A percentile compares a stretch with the other conserved stretches of the same genome.
phyloP scores from a whole-genome alignment of 2,113 vertebrate species.

The Rissa tridactyla region DNA sequence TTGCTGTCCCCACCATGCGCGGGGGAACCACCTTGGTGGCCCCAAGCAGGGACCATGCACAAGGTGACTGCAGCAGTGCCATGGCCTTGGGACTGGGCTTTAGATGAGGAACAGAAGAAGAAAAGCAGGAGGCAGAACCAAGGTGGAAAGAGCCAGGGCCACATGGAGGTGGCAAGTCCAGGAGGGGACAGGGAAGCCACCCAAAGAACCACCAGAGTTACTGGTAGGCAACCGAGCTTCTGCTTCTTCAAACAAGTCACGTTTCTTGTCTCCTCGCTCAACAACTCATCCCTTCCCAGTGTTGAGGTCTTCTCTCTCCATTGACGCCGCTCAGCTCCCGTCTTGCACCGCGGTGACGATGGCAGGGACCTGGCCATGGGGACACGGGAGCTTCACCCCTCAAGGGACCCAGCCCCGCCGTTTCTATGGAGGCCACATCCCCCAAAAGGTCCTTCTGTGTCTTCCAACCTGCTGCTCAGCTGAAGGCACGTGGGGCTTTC shows the following conservation, averaged over 20 bases:
- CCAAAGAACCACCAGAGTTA: neutral
- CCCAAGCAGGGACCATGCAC: rapidly evolving
- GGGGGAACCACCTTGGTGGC: rapidly evolving
- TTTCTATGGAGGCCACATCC: neutral
- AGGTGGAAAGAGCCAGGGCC: neutral
- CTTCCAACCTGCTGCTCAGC: neutral
- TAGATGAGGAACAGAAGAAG: neutral
- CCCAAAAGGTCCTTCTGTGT: neutral
- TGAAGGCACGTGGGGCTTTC: neutral
- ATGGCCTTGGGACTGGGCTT: rapidly evolving
- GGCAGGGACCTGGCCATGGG: neutral
- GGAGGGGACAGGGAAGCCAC: neutral
- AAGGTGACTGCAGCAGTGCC: neutral
- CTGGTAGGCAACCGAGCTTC: neutral
- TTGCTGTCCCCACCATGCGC: rapidly evolving
- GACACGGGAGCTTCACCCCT: rapidly evolving
- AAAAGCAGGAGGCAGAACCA: neutral
- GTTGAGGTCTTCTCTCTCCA: neutral
- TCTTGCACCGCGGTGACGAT: rapidly evolving
- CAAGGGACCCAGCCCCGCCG: neutral
- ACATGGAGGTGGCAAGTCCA: neutral
- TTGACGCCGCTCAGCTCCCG: rapidly evolving
- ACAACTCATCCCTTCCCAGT: rapidly evolving
- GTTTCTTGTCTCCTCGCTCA: neutral
- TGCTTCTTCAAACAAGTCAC: neutral